Evolutionary conservation across 1,140 invertebrate genomes (phyloP).

Genomic region (Anagrus nilaparvatae): DNA sequence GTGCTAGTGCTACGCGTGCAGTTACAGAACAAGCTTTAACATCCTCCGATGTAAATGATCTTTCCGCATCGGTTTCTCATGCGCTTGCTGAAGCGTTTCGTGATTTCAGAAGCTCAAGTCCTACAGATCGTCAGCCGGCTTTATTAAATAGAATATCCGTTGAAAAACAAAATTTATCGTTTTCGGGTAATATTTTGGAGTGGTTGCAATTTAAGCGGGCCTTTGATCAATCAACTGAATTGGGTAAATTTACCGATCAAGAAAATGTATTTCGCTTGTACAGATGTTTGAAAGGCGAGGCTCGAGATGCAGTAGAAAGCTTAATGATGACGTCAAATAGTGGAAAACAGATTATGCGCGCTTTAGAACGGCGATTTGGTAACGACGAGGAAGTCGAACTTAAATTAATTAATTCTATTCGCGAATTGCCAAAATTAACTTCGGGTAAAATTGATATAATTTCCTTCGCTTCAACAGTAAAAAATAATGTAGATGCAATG

Average conservation of each 20-base stretch:
- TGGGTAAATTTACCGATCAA: background rate
- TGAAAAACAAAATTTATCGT: no score
- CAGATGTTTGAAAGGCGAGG: background rate
- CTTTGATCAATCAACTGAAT: background rate
- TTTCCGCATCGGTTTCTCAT: no score
- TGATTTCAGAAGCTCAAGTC: no score
- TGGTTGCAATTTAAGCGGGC: constrained; percentile 1
- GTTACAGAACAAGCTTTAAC: no score
- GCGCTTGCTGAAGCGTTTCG: no score
- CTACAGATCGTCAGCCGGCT: no score
- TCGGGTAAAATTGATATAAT: background rate
- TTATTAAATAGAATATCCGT: no score
- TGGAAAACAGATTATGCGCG: background rate
- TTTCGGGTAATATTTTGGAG: background rate
- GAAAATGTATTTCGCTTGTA: constrained; percentile 1
- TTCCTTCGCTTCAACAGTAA: no score
- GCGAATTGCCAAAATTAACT: background rate
- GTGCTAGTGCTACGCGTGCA: no score
- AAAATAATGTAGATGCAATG: no score
- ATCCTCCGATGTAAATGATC: no score
- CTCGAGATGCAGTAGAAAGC: background rate
- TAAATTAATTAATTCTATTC: background rate
- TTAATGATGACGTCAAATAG: background rate
- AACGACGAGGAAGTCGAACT: background rate
- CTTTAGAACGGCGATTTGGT: background rate